Evolutionary conservation across 2,113 vertebrate species (phyloP).

Genomic region (Dicrurus megarhynchus): DNA sequence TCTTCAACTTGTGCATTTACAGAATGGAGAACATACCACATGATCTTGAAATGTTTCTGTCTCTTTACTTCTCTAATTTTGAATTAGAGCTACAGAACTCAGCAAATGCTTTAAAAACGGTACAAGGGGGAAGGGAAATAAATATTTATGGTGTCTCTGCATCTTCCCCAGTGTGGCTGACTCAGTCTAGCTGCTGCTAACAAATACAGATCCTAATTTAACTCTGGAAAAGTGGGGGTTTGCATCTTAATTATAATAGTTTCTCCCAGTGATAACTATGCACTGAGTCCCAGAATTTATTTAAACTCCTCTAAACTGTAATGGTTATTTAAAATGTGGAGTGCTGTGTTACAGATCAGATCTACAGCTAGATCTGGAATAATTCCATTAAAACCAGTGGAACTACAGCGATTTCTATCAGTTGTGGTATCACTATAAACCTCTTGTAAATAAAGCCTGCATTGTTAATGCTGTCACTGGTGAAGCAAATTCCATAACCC

Average conservation of each 20-base stretch:
- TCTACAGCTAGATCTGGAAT: conserved; percentile 27
- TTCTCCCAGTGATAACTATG: not conserved
- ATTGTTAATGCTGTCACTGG: conserved; percentile 34
- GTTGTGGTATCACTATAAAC: conserved; percentile 23
- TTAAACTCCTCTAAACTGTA: not conserved
- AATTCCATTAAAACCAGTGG: conserved; percentile 49
- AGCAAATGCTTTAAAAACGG: not conserved
- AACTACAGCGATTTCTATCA: conserved; percentile 34
- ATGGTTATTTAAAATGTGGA: conserved; percentile 18
- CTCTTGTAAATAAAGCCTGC: conserved; percentile 29
- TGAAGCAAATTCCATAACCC: conserved; percentile 7
- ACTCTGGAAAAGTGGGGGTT: not conserved
- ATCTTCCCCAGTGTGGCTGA: not conserved
- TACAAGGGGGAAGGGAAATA: not conserved
- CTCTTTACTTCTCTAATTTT: not conserved
- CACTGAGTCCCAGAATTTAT: not conserved
- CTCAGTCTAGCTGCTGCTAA: conserved; percentile 8
- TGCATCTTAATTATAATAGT: not conserved
- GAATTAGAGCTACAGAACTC: not conserved
- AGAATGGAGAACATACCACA: not conserved
- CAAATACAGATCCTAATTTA: conserved; percentile 11
- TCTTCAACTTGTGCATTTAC: not conserved
- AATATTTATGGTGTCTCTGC: not conserved
- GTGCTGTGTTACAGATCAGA: conserved; percentile 11
- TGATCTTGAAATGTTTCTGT: not conserved